Evolutionary conservation across 2,113 vertebrate genomes (phyloP), one percentile per base, ranked within the genome.

Genomic region (Progne subis): DNA sequence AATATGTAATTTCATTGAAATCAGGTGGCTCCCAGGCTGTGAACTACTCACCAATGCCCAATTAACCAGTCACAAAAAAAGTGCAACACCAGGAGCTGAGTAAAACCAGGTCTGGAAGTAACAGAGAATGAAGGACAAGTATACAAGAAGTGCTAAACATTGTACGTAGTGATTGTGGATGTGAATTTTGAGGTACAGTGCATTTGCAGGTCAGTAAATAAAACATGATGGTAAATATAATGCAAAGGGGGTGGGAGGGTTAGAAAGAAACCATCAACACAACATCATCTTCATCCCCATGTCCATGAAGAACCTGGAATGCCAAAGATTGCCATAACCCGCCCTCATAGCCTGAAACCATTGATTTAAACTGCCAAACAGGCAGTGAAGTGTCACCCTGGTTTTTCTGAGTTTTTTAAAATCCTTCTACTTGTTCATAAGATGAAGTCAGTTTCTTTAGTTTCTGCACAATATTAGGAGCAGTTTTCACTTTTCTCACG

Each of bases 41-140:
- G 31, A 78, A 64, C 17, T 56, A 25, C 47, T 86, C 32, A 59
- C 16, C 16, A 56, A 15, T 20, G 10, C 53, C 29, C 29, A 47
- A 20, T 32, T 71, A 59, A 80, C 5, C 32, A 47, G 24, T 31
- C 57, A 82, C 2, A 7, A 76, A 63, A 56, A 37, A 21, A 67
- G 8, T 25, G 31, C 43, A 57, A 34, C 18, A 19, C 8, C 0
- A 0, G n/a, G 7, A 83, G 4, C 26, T 39, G 12, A 65, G 16
- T 44, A 74, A 91, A 83, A 57, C 2, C 14, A n/a, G 12, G 14
- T 72, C 69, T 68, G 11, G 31, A 49, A 4, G 24, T 24, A 81
- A 74, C 9, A 65, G 29, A 64, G 34, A 60, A 28, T 2, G 23
- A 68, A 63, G 26, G 70, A 32, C 7, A 59, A 75, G 19, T 17